Evolutionary conservation across 37 sponge, comb jelly and placozoan species (phyloP), one percentile per base, ranked within the genome.

Genomic region (Haliclona indistincta): DNA sequence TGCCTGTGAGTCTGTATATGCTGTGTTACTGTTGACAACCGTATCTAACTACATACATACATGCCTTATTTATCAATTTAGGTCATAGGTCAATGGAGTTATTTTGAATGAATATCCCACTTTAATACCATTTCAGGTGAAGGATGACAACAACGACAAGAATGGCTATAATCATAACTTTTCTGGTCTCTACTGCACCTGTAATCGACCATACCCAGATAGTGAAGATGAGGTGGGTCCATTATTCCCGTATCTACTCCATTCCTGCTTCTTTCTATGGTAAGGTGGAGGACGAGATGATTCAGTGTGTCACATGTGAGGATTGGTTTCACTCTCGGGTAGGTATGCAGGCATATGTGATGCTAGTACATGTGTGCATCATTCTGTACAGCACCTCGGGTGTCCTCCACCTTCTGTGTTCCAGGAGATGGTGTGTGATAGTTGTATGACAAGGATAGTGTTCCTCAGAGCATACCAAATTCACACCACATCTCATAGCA

Each of bases 261-360:
- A 17, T 17, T 47, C 13, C 8, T 47, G 8, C 8, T 47, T 58
- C 11, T 58, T 58, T n/a, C n/a, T 25, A 7, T 25, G n/a, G 74
- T 41, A 39, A 91, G 88, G 93, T 80, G 22, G 94, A 90, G 22
- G 89, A 84, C 60, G 92, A 95, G 56, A 95, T 98, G 99, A 67
- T 95, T 22, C 99, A 98, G 80, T 98, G 99, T 56, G 47, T 73
- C 54, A 73, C 95, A 13, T 98, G 99, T 72, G 99, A 98, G 78
- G 99, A 98, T 60, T 98, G 99, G 99, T 98, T 83, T 71, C 99
- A 98, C 71, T 55, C 82, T 38, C 74, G 73, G 68, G 96, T 91
- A 38, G 78, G 92, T 75, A 44, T 3, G 3, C n/a, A 28, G 34
- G 35, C n/a, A 20, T 3, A 28, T 55, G 33, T 73, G 6, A 25